phyloP scores from a whole-genome alignment of 2,888 invertebrate species.

The Perithous albicinctus region DNA sequence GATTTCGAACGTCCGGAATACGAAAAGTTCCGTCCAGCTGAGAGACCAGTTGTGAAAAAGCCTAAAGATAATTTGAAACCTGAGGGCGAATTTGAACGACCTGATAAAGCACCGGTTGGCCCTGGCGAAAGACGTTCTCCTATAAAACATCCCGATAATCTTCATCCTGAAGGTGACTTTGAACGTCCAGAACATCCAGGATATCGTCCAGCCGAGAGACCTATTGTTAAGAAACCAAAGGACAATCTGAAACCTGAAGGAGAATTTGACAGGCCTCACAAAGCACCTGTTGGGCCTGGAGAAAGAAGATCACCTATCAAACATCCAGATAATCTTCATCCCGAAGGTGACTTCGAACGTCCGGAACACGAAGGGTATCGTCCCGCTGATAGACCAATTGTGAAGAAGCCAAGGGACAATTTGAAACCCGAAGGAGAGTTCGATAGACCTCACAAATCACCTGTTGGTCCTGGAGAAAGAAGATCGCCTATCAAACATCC shows the following conservation, averaged over 20 bases:
- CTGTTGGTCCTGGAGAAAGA: slow-evolving; percentile 82
- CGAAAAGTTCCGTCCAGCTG: slow-evolving; percentile 85
- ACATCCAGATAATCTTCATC: slow-evolving; percentile 86
- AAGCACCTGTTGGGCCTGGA: slow-evolving; percentile 76
- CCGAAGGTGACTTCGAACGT: slow-evolving; percentile 86
- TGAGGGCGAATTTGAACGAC: slow-evolving; percentile 83
- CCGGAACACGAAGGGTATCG: slow-evolving; percentile 80
- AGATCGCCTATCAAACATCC: slow-evolving; percentile 82
- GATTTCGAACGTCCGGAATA: slow-evolving; percentile 83
- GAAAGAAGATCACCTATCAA: slow-evolving; percentile 82
- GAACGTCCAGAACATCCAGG: slow-evolving; percentile 84
- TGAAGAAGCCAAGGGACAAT: slow-evolving; percentile 87
- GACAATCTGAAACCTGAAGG: slow-evolving; percentile 86
- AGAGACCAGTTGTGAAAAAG: slow-evolving; percentile 85
- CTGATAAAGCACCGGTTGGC: slow-evolving; percentile 81
- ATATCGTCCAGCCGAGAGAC: slow-evolving; percentile 83
- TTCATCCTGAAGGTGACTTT: slow-evolving; percentile 86
- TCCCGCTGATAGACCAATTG: slow-evolving; percentile 85
- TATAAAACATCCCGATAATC: slow-evolving; percentile 86
- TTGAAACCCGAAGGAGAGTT: slow-evolving; percentile 81
- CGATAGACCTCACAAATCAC: slow-evolving; percentile 84
- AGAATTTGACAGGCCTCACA: slow-evolving; percentile 84
- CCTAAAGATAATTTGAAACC: slow-evolving; percentile 87
- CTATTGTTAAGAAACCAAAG: slow-evolving; percentile 80
- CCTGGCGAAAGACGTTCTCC: slow-evolving; percentile 85